Evolutionary conservation across 1,140 invertebrate species (phyloP).

Genomic region (Drosophila pseudoananassae): DNA sequence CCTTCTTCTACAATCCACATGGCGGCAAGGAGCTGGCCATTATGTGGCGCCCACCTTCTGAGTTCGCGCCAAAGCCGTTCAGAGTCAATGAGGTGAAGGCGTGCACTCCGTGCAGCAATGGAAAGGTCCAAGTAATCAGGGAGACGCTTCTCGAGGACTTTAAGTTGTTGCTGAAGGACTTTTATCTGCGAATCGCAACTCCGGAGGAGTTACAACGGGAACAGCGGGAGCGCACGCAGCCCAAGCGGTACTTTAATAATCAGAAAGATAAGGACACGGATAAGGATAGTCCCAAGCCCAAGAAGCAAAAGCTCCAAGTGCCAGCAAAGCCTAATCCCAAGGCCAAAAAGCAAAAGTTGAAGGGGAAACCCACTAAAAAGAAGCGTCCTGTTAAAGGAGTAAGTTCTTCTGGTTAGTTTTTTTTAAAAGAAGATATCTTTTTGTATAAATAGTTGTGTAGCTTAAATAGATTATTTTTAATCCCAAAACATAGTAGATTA

Average conservation of each 20-base stretch:
- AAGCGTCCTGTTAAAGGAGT: not conserved
- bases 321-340: not conserved
- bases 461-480: not conserved
- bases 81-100: constrained; percentile 87
- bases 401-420: not conserved
- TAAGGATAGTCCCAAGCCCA: not conserved
- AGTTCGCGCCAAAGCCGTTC: constrained; percentile 87
- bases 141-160: constrained; percentile 91
- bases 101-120: constrained; percentile 45
- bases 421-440: not conserved
- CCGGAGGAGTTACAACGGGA: constrained; percentile 51
- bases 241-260: constrained; percentile 57
- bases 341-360: not conserved
- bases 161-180: constrained; percentile 85
- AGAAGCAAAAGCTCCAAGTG: constrained; percentile 17
- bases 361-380: not conserved
- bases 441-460: not conserved
- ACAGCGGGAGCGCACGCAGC: constrained; percentile 34
- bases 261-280: not conserved
- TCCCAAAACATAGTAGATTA: no score
- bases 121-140: constrained; percentile 63
- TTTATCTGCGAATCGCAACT: constrained; percentile 60
- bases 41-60: constrained; percentile 90
- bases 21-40: constrained; percentile 93
- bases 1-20: constrained; percentile 95